These are phyloP conservation scores for Trochalopteron elliotii DNA, from an alignment of 2,113 vertebrate genomes.

Conservation along the genomic window DNA sequence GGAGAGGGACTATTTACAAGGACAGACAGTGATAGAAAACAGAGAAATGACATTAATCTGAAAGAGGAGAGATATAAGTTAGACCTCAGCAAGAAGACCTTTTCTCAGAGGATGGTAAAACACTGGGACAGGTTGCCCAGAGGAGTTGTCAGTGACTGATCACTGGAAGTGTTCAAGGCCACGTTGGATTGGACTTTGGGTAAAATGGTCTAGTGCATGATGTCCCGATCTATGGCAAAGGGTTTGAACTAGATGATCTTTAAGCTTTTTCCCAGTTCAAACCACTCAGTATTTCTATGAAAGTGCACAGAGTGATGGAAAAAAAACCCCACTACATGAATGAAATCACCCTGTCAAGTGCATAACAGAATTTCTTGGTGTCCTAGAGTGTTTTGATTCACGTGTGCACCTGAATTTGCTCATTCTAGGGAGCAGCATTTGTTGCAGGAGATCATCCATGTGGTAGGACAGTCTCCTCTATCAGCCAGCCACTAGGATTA, in stretches of 20 bases:
- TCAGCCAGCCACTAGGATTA: not conserved
- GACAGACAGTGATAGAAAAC: not conserved
- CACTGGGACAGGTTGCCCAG: not conserved
- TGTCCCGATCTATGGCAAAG: not conserved
- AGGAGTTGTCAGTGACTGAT: fast-evolving
- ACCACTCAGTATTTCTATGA: not conserved
- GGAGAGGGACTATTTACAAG: not conserved
- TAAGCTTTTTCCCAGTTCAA: not conserved
- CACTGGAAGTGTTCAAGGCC: not conserved
- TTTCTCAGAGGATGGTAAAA: not conserved
- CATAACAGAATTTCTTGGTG: not conserved
- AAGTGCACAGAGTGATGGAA: not conserved
- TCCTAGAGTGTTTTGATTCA: not conserved
- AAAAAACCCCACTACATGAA: not conserved
- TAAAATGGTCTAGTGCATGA: not conserved
- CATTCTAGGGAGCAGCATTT: not conserved
- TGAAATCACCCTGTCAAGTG: not conserved
- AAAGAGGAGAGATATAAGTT: not conserved
- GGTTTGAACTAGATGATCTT: not conserved
- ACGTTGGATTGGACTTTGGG: not conserved
- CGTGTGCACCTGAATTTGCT: not conserved
- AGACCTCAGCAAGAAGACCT: not conserved
- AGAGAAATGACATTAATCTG: not conserved
- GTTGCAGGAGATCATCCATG: not conserved
- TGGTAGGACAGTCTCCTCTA: not conserved